phyloP scores from a whole-genome alignment of 2,113 vertebrate genomes.

The Trogon melanurus region DNA sequence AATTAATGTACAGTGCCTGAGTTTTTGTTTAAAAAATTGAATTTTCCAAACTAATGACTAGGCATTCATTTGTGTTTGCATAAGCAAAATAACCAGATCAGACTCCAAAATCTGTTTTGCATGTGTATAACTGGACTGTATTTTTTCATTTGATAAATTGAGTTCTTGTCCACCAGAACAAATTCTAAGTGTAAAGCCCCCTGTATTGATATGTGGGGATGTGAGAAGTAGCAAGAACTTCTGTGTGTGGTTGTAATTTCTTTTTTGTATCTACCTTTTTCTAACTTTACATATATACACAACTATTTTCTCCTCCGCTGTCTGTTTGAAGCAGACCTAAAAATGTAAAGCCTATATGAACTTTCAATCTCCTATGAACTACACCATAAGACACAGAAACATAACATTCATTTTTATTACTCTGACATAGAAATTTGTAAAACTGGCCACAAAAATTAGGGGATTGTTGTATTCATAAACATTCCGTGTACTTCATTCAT shows the following conservation, averaged over 20 bases:
- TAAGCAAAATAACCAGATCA: not conserved
- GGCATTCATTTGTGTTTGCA: not conserved
- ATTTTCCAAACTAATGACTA: not conserved
- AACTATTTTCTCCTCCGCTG: not conserved
- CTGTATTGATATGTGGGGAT: no score
- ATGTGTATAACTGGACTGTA: not conserved
- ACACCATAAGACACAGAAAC: not conserved
- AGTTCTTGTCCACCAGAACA: not conserved
- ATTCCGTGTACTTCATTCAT: not conserved
- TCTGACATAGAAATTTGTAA: not conserved
- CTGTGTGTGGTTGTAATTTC: not conserved
- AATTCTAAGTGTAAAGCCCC: not conserved
- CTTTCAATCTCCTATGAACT: not conserved
- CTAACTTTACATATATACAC: not conserved
- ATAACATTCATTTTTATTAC: not conserved
- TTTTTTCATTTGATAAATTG: not conserved
- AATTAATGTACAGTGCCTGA: not conserved
- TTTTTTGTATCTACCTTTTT: fast-evolving
- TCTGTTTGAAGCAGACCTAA: not conserved
- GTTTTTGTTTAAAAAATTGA: not conserved
- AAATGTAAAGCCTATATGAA: not conserved
- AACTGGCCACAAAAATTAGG: not conserved
- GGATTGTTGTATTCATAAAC: not conserved
- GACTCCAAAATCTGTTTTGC: not conserved
- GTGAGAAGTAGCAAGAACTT: not conserved